Conservation (phyloP, 2,113 vertebrate species). For the Sinocyclocheilus anophthalmus region DNA sequence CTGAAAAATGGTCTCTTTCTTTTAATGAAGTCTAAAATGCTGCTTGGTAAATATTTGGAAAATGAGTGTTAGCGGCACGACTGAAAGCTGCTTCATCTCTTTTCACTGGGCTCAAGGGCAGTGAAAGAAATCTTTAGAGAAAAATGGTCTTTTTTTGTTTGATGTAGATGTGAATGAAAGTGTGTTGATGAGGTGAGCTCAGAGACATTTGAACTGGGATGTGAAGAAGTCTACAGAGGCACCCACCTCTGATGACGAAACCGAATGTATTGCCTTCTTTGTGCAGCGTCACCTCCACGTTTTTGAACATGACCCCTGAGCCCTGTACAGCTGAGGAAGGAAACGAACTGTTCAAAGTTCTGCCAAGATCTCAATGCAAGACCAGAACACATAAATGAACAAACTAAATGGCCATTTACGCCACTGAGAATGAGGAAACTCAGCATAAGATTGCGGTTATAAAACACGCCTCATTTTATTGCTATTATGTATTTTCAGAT, state of each 20-base stretch:
- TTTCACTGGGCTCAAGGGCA: conserved; percentile 27
- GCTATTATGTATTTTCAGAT: background rate
- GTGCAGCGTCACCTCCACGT: conserved; percentile 94
- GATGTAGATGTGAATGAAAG: conserved; percentile 40
- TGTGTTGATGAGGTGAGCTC: conserved; percentile 4
- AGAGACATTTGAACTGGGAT: conserved; percentile 16
- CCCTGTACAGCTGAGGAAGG: conserved; percentile 85
- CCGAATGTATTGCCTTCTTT: conserved; percentile 98
- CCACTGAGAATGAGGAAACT: background rate
- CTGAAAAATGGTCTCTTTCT: conserved; percentile 8
- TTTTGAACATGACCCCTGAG: conserved; percentile 93
- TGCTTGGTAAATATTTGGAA: conserved; percentile 43
- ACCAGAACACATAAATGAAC: conserved; percentile 4
- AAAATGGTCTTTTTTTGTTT: conserved; percentile 33
- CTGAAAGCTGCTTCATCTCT: background rate
- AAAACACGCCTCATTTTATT: background rate
- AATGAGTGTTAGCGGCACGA: background rate
- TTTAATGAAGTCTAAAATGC: conserved; percentile 34
- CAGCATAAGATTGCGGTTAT: background rate
- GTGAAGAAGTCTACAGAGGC: background rate
- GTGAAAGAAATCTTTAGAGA: conserved; percentile 15
- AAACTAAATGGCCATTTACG: background rate
- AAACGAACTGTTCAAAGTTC: conserved; percentile 8
- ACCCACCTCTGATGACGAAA: conserved; percentile 95
- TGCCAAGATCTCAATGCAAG: background rate